phyloP scores from a whole-genome alignment of 2,113 vertebrate genomes.

The Propithecus coquereli region DNA sequence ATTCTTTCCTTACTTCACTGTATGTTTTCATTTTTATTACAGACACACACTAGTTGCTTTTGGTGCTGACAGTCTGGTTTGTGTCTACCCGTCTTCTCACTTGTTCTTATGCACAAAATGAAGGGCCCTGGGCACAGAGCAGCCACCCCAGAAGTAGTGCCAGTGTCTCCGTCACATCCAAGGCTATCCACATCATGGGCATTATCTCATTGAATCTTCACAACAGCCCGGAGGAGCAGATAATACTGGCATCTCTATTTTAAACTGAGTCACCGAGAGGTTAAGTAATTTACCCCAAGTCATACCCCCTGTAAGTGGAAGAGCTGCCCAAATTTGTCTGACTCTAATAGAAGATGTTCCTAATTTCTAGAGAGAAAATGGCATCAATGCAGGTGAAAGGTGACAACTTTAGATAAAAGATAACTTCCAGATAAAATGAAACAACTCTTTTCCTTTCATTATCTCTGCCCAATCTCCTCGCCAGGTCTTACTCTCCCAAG shows the following conservation, averaged over 20 bases:
- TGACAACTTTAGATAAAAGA: background rate
- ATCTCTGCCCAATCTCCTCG: background rate
- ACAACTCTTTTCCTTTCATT: background rate
- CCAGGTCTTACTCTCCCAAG: background rate
- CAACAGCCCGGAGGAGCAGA: background rate
- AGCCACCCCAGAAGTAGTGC: rapidly evolving
- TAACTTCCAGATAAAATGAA: background rate
- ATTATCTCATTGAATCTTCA: background rate
- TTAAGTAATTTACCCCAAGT: background rate
- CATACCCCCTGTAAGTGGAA: background rate
- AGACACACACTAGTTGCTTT: background rate
- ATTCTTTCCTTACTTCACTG: background rate
- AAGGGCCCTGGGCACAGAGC: background rate
- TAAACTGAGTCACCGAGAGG: background rate
- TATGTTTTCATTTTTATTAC: background rate
- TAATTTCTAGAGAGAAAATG: background rate
- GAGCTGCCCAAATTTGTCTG: background rate
- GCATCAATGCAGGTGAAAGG: background rate
- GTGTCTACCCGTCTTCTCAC: background rate
- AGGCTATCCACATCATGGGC: background rate
- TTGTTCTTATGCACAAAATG: background rate
- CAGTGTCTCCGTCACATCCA: background rate
- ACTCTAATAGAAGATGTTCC: background rate
- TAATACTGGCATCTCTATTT: background rate
- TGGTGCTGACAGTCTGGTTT: background rate